phyloP scores from a whole-genome alignment of 2,888 invertebrate species.

The Drosophila fungiperda region DNA sequence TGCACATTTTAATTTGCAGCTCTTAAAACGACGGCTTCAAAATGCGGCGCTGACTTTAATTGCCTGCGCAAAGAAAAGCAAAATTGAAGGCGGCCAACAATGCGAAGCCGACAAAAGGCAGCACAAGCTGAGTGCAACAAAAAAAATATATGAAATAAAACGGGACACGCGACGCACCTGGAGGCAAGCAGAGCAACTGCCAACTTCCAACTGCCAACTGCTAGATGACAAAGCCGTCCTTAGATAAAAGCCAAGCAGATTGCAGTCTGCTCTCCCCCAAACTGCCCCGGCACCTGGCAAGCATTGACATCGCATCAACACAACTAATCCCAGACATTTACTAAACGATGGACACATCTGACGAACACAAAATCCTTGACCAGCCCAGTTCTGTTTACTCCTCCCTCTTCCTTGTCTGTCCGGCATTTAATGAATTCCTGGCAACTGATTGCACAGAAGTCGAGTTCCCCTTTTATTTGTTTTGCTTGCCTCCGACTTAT shows the following conservation, averaged over 20 bases:
- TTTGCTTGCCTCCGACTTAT: neutral
- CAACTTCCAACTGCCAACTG: conserved; percentile 40
- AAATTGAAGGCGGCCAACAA: conserved; percentile 12
- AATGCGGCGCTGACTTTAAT: conserved; percentile 35
- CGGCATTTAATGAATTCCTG: neutral
- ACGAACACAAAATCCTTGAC: conserved; percentile 21
- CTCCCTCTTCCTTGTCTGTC: neutral
- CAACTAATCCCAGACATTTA: conserved; percentile 66
- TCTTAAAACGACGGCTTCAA: conserved; percentile 2
- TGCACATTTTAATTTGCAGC: conserved; percentile 62
- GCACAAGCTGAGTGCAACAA: conserved; percentile 17
- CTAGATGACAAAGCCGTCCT: conserved; percentile 36
- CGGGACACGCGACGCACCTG: conserved; percentile 10
- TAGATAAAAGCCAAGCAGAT: conserved; percentile 19
- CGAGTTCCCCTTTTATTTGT: neutral
- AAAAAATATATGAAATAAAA: neutral
- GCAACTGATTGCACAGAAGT: conserved; percentile 30
- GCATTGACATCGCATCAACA: conserved; percentile 45
- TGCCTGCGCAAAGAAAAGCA: conserved; percentile 12
- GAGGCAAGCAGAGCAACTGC: conserved; percentile 12
- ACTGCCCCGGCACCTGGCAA: neutral
- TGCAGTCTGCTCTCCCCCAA: neutral
- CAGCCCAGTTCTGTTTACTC: conserved; percentile 7
- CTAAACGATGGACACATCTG: conserved; percentile 63
- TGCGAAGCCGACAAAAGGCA: conserved; percentile 23